phyloP scores from a whole-genome alignment of 2,797 vertebrate species.

The Fringilla coelebs region DNA sequence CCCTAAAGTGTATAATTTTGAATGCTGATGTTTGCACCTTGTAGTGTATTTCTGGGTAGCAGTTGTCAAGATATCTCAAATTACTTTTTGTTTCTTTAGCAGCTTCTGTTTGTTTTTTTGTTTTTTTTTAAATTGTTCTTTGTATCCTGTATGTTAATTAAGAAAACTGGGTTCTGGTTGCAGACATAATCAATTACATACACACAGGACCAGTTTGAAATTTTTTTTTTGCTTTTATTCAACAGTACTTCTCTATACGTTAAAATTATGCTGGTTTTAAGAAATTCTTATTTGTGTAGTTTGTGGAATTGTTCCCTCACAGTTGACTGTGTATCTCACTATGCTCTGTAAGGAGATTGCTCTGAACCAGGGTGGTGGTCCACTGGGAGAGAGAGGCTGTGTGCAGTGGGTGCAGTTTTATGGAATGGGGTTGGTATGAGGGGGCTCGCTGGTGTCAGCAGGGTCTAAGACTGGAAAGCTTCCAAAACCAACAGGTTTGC shows the following conservation, averaged over 20 bases:
- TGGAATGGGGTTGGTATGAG: rapidly evolving
- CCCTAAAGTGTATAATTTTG: not conserved
- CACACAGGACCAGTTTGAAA: not conserved
- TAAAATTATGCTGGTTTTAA: not conserved
- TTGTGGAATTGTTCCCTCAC: not conserved
- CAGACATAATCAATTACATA: not conserved
- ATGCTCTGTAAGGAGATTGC: not conserved
- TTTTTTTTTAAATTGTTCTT: not conserved
- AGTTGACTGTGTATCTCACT: not conserved
- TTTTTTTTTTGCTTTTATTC: not conserved
- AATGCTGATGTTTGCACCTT: not conserved
- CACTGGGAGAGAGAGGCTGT: not conserved
- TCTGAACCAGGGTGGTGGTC: not conserved
- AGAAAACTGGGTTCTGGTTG: not conserved
- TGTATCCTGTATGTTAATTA: not conserved
- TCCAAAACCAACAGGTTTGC: not conserved
- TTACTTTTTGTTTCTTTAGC: not conserved
- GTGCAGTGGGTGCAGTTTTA: not conserved
- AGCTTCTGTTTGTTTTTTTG: not conserved
- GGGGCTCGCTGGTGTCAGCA: not conserved
- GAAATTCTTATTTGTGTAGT: not conserved
- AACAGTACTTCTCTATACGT: not conserved
- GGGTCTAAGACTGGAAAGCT: not conserved
- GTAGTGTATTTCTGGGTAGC: not conserved
- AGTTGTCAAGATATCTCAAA: not conserved